Percentiles rank a stretch among this genome's conserved stretches.
phyloP scores from a whole-genome alignment of 2,797 vertebrate species.

The Pogonophryne albipinna region DNA sequence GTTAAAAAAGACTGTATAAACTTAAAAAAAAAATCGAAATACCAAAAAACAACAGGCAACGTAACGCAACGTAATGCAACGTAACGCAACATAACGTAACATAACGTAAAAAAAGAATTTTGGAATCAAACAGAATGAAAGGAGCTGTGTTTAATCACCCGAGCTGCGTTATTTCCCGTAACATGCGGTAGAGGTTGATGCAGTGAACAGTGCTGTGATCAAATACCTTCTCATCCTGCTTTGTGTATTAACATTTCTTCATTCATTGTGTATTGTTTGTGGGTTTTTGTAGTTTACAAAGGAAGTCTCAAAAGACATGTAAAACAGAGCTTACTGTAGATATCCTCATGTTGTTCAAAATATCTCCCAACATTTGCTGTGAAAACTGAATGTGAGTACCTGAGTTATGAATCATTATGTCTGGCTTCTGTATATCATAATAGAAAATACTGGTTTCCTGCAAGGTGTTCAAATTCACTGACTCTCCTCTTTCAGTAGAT shows the following conservation, averaged over 20 bases:
- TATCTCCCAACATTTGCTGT: not conserved
- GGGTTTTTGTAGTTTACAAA: conserved; percentile 11
- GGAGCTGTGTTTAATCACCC: conserved; percentile 2
- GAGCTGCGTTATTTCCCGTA: conserved; percentile 22
- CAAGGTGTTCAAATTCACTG: not conserved
- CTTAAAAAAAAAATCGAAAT: not conserved
- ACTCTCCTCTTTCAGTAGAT: not conserved
- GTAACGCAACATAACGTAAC: too few species aligned
- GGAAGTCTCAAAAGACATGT: conserved; percentile 30
- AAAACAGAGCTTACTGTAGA: not conserved
- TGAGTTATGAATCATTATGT: not conserved
- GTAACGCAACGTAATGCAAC: too few species aligned
- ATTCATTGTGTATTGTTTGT: not conserved
- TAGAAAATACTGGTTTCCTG: not conserved
- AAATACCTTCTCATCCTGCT: not conserved
- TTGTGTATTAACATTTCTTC: conserved; percentile 3
- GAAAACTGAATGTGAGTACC: not conserved
- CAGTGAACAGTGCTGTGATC: not conserved
- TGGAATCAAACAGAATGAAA: not conserved
- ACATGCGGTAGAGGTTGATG: conserved; percentile 4
- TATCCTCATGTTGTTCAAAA: not conserved
- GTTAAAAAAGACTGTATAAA: not conserved
- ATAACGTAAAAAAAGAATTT: too few species aligned
- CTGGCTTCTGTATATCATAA: not conserved
- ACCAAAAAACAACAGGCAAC: too few species aligned